Evolutionary conservation across 2,797 vertebrate species (phyloP).

Genomic region (Erethizon dorsatum): DNA sequence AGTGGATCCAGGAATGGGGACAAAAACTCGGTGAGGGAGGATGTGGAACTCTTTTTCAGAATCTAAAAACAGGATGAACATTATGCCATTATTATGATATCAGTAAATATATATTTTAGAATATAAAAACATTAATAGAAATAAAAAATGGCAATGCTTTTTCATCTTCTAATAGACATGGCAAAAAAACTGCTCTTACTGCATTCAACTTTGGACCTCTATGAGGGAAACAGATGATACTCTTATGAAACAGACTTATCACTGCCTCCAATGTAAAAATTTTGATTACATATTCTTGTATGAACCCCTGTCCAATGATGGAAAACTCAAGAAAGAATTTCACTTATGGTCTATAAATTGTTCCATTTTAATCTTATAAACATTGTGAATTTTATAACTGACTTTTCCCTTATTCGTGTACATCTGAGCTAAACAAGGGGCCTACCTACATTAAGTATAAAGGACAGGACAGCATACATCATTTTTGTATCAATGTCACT

Average conservation of each 20-base stretch:
- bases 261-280: conserved; percentile 6
- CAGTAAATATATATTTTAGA: conserved; percentile 17
- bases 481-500: not conserved
- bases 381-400: not conserved
- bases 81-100: conserved; percentile 46
- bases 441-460: not conserved
- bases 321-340: conserved; percentile 1
- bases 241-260: conserved; percentile 4
- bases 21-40: conserved; percentile 95
- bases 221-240: not conserved
- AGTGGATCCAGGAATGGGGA: conserved; percentile 89
- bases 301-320: not conserved
- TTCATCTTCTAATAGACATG: not conserved
- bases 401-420: not conserved
- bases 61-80: conserved; percentile 79
- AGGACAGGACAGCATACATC: not conserved
- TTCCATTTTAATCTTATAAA: conserved; percentile 63
- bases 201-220: not conserved
- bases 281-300: not conserved
- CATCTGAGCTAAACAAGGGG: not conserved
- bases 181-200: not conserved
- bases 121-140: conserved; percentile 10
- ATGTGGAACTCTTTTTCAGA: conserved; percentile 87
- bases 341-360: not conserved
- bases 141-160: conserved; percentile 51